A percentile compares a stretch with the other conserved stretches of the same genome.
phyloP scores from a whole-genome alignment of 2,113 vertebrate genomes.

The Taurulus bubalis region DNA sequence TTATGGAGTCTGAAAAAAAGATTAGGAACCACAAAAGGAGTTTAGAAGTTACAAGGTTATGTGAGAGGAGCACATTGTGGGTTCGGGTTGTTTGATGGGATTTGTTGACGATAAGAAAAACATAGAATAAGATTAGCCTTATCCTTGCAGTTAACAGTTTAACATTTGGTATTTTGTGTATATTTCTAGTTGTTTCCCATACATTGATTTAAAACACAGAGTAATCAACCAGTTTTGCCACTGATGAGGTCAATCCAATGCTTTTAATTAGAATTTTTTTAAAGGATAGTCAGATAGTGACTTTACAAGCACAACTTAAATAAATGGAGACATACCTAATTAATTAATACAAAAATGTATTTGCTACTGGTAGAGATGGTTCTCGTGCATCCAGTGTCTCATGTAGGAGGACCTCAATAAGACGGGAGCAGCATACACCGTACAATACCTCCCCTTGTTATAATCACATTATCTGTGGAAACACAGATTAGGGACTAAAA shows the following conservation, averaged over 20 bases:
- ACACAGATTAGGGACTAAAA: constrained; percentile 29
- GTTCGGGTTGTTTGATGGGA: not conserved
- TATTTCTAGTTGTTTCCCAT: not conserved
- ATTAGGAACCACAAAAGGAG: not conserved
- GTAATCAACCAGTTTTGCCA: not conserved
- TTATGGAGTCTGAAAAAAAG: not conserved
- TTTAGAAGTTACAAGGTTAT: not conserved
- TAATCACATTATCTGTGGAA: constrained; percentile 3
- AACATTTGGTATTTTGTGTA: not conserved
- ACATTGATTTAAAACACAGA: not conserved
- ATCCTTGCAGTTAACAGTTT: not conserved
- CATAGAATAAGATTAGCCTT: too few species aligned
- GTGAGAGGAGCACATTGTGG: not conserved
- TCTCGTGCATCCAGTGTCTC: not conserved
- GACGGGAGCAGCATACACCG: constrained; percentile 9
- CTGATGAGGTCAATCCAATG: not conserved
- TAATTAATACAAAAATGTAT: constrained; percentile 4
- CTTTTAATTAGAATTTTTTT: too few species aligned
- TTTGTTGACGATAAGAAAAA: too few species aligned
- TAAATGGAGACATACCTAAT: constrained; percentile 6
- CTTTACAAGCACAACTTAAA: not conserved
- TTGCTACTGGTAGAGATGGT: not conserved
- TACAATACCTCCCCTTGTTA: not conserved
- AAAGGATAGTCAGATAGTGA: too few species aligned
- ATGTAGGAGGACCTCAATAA: not conserved